phyloP scores from a whole-genome alignment of 2,113 vertebrate species.

The Cyprichromis sp. region DNA sequence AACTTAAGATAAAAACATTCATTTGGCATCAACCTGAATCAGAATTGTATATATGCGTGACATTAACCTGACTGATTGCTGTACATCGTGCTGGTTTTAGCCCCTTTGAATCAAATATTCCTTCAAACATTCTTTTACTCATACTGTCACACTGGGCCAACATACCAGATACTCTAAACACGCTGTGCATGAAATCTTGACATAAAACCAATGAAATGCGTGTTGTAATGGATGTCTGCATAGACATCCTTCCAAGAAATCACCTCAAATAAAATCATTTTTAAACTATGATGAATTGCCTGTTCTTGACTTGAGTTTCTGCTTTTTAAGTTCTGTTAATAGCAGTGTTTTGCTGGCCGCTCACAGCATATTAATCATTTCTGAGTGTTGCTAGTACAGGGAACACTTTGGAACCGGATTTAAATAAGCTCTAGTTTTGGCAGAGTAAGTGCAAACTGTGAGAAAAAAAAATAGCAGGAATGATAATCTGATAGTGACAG shows the following conservation, averaged over 20 bases:
- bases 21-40: background rate
- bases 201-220: background rate
- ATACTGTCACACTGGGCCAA: background rate
- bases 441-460: conserved; percentile 20
- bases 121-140: background rate
- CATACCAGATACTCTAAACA: background rate
- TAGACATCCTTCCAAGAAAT: too few species aligned
- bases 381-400: conserved; percentile 48
- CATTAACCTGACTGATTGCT: background rate
- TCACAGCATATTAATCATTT: conserved; percentile 51
- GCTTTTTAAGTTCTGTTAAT: conserved; percentile 30
- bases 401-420: conserved; percentile 31
- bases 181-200: background rate
- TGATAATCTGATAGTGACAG: conserved; percentile 31
- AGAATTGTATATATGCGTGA: background rate
- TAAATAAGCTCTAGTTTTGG: conserved; percentile 42
- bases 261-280: conserved; percentile 38
- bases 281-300: conserved; percentile 38
- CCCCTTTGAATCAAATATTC: background rate
- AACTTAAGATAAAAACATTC: background rate
- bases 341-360: background rate
- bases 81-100: background rate
- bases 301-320: conserved; percentile 37
- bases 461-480: conserved; percentile 30
- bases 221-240: background rate